Evolutionary conservation across 2,888 invertebrate genomes (phyloP).

Genomic region (Brachylomia viminalis): DNA sequence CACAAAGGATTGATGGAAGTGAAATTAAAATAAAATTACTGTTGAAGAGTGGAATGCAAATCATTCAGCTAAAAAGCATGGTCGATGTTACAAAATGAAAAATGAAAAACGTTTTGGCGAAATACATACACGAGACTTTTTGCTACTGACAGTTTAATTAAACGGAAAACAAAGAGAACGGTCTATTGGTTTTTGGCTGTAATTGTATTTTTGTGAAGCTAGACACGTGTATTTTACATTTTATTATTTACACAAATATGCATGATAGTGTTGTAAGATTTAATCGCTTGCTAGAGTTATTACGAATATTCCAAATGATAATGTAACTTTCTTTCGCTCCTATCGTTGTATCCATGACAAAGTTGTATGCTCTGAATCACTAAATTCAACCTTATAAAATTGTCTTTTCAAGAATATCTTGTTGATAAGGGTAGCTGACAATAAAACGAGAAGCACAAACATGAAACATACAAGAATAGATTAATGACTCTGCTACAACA

Average conservation of each 20-base stretch:
- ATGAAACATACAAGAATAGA: conserved; percentile 51
- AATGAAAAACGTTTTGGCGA: conserved; percentile 36
- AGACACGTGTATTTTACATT: not conserved
- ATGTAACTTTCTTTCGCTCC: not conserved
- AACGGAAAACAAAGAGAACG: conserved; percentile 32
- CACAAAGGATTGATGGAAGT: conserved; percentile 9
- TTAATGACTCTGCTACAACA: conserved; percentile 55
- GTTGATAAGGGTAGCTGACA: conserved; percentile 12
- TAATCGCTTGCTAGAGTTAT: not conserved
- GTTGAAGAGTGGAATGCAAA: conserved; percentile 17
- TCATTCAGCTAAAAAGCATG: conserved; percentile 14
- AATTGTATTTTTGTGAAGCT: conserved; percentile 10
- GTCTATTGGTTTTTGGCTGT: conserved; percentile 32
- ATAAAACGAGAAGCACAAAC: conserved; percentile 35
- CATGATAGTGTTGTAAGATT: too few species aligned
- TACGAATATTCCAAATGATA: not conserved
- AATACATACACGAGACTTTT: conserved; percentile 31
- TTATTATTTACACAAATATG: not conserved
- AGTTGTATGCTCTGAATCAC: not conserved
- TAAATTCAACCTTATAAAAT: not conserved
- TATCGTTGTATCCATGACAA: not conserved
- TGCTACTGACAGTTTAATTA: conserved; percentile 58
- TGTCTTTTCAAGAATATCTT: conserved; percentile 12
- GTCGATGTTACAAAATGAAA: conserved; percentile 23
- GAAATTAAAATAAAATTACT: conserved; percentile 25